Evolutionary conservation across 2,113 vertebrate species (phyloP).

Genomic region (Uria lomvia): DNA sequence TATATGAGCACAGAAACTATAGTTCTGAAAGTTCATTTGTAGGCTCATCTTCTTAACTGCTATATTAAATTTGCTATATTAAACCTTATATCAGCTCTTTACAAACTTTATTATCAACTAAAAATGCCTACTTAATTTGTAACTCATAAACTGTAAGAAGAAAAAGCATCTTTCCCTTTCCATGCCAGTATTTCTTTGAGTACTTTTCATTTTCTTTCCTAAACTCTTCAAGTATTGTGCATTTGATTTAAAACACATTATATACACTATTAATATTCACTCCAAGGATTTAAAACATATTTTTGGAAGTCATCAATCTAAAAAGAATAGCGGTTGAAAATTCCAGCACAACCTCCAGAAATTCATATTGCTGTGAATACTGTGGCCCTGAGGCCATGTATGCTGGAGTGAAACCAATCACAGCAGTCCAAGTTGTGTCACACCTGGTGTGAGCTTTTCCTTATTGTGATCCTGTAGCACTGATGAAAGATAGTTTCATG

Average conservation of each 20-base stretch:
- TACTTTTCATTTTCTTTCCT: background rate
- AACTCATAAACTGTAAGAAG: background rate
- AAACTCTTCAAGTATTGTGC: background rate
- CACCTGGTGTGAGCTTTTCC: background rate
- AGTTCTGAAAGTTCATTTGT: background rate
- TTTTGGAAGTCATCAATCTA: background rate
- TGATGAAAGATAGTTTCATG: background rate
- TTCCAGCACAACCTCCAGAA: background rate
- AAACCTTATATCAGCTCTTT: background rate
- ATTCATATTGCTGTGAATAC: background rate
- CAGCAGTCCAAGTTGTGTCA: background rate
- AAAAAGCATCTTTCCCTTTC: background rate
- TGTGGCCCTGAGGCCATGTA: background rate
- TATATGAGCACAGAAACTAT: background rate
- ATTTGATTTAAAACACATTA: background rate
- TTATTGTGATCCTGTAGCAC: background rate
- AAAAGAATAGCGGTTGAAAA: background rate
- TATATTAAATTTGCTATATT: background rate
- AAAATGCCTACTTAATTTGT: background rate
- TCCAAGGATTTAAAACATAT: background rate
- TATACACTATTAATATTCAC: background rate
- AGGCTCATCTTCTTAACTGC: background rate
- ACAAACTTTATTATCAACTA: background rate
- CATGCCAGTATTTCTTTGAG: background rate
- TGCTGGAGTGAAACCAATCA: background rate